A percentile compares a stretch with the other conserved stretches of the same genome.
These are phyloP conservation scores for Deilephila porcellus DNA, from an alignment of 2,888 invertebrate genomes.

Conservation along the genomic window DNA sequence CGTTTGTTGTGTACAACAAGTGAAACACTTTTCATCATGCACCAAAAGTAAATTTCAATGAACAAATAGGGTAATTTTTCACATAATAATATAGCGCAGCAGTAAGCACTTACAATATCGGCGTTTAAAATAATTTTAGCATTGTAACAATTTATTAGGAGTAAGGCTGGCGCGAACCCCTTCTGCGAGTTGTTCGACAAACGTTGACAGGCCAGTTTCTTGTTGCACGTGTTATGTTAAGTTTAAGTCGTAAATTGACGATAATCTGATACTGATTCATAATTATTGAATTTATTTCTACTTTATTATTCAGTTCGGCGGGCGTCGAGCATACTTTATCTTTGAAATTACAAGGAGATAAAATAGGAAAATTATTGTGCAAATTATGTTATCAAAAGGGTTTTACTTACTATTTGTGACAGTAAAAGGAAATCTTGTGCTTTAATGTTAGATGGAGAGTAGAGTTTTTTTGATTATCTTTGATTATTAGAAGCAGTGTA, in stretches of 20 bases:
- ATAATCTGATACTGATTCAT: slow-evolving; percentile 42
- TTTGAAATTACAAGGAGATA: slow-evolving; percentile 26
- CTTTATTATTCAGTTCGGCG: slow-evolving; percentile 42
- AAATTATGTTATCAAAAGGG: slow-evolving; percentile 13
- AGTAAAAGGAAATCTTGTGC: not conserved
- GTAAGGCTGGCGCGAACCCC: slow-evolving; percentile 6
- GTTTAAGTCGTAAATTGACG: slow-evolving; percentile 46
- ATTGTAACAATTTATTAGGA: slow-evolving; percentile 32
- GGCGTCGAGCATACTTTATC: slow-evolving; percentile 28
- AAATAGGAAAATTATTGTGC: slow-evolving; percentile 28
- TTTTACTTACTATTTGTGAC: slow-evolving; percentile 7
- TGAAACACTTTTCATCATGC: no score
- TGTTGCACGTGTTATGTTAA: slow-evolving; percentile 47
- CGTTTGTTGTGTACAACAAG: no score
- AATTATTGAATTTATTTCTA: slow-evolving; percentile 41
- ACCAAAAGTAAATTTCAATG: no score
- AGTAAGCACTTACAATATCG: not conserved
- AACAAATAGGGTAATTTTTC: no score
- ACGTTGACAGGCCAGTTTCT: slow-evolving; percentile 42
- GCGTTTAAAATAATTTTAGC: slow-evolving; percentile 12
- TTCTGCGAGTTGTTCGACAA: slow-evolving; percentile 30
- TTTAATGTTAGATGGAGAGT: not conserved
- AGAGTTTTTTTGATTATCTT: not conserved
- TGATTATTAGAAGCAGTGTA: not conserved
- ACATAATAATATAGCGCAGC: no score